phyloP scores from a whole-genome alignment of 2,113 vertebrate species.

The Cranoglanis bouderius region DNA sequence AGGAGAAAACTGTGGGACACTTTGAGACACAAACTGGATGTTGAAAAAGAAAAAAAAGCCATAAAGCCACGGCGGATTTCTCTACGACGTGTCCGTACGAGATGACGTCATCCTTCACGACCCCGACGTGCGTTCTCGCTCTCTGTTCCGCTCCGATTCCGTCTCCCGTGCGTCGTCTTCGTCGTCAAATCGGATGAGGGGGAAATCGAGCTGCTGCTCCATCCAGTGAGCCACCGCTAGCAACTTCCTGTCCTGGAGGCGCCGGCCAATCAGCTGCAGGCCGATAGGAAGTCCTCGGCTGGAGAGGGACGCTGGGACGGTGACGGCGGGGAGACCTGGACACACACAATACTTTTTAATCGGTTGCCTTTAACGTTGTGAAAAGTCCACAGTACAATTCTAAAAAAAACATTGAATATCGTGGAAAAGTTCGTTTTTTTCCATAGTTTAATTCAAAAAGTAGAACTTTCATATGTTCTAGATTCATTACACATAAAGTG shows the following conservation, averaged over 20 bases:
- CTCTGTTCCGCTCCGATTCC: background rate
- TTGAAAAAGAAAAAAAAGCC: background rate
- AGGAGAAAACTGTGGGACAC: background rate
- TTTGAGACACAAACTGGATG: background rate
- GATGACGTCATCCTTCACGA: background rate
- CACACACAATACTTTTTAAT: too few species aligned
- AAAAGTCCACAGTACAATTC: too few species aligned
- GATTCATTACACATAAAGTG: too few species aligned
- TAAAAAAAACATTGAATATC: too few species aligned
- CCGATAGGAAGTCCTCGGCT: slow-evolving; percentile 85
- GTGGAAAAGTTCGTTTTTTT: too few species aligned
- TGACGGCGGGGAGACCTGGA: slow-evolving; percentile 88
- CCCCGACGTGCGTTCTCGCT: slow-evolving; percentile 32
- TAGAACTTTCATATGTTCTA: too few species aligned
- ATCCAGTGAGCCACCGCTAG: slow-evolving; percentile 89
- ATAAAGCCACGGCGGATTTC: background rate
- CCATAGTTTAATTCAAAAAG: too few species aligned
- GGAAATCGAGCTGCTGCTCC: slow-evolving; percentile 88
- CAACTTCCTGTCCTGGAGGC: slow-evolving; percentile 84
- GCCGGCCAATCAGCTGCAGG: slow-evolving; percentile 88
- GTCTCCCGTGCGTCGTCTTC: slow-evolving; percentile 21
- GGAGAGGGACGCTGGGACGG: slow-evolving; percentile 84
- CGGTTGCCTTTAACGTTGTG: too few species aligned
- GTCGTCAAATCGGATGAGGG: slow-evolving; percentile 70
- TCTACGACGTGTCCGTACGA: background rate